A percentile compares a stretch with the other conserved stretches of the same genome.
Evolutionary conservation across 2,113 vertebrate species (phyloP).

Genomic region (Ibidorhyncha struthersii): DNA sequence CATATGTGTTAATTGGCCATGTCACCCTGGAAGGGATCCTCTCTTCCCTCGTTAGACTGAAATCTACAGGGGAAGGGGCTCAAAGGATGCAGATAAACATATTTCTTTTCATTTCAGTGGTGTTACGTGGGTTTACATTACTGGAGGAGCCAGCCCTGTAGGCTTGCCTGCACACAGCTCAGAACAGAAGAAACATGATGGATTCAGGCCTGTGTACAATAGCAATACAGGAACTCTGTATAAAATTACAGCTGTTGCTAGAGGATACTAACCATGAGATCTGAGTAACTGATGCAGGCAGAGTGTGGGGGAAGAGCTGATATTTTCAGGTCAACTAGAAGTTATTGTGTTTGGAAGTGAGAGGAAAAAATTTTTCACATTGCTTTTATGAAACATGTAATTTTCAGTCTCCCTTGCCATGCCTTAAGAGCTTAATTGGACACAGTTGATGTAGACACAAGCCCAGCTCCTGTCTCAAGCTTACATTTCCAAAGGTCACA

Average conservation of each 20-base stretch:
- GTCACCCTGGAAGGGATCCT: background rate
- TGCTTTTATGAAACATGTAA: constrained; percentile 17
- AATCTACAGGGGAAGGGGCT: background rate
- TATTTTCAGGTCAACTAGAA: constrained; percentile 20
- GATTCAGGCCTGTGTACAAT: background rate
- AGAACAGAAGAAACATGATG: background rate
- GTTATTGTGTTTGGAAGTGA: constrained; percentile 9
- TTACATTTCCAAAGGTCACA: constrained; percentile 73
- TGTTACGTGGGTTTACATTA: background rate
- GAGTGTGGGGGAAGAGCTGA: background rate
- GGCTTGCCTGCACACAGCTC: background rate
- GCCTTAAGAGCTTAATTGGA: constrained; percentile 60
- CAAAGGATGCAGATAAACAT: background rate
- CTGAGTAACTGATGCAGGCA: background rate
- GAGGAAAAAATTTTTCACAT: background rate
- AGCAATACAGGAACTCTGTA: background rate
- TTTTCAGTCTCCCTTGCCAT: constrained; percentile 57
- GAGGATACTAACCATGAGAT: background rate
- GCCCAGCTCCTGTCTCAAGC: constrained; percentile 28
- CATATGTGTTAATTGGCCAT: background rate
- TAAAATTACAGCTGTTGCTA: background rate
- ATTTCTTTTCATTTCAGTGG: background rate
- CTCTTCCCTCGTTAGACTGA: background rate
- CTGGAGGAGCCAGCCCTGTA: background rate
- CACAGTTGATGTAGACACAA: background rate